These are phyloP conservation scores for Nautilus pompilius DNA, from an alignment of 1,140 invertebrate genomes.

Conservation along the genomic window DNA sequence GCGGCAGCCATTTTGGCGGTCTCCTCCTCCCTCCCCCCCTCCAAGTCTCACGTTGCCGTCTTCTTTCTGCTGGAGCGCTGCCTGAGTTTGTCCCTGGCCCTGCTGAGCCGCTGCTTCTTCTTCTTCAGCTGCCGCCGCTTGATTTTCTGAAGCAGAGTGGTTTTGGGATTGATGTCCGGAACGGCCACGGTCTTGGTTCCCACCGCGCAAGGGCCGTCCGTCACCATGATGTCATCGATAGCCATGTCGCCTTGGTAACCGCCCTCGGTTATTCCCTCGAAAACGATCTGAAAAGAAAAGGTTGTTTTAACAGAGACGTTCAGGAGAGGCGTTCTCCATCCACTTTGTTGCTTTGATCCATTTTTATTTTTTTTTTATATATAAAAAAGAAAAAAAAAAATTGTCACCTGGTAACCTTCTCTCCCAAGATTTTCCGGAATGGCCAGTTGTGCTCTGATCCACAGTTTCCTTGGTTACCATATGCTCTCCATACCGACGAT, in stretches of 20 bases:
- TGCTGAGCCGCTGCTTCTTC: too few relatives aligned
- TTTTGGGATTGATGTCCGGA: neutral
- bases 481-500: conserved; percentile 42
- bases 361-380: neutral
- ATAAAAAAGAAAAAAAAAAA: neutral
- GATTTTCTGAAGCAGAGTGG: too few relatives aligned
- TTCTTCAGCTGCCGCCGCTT: too few relatives aligned
- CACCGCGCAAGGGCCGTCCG: conserved; percentile 38
- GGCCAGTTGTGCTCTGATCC: conserved; percentile 38
- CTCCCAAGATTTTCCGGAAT: conserved; percentile 42
- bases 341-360: neutral
- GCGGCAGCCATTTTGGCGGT: too few relatives aligned
- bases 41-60: too few relatives aligned
- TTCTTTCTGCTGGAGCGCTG: too few relatives aligned
- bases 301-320: neutral
- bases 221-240: conserved; percentile 55
- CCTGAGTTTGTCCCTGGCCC: too few relatives aligned
- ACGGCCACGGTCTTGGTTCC: neutral
- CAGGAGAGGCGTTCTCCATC: neutral
- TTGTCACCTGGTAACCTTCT: conserved; percentile 42
- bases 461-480: conserved; percentile 52
- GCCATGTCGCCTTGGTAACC: conserved; percentile 47
- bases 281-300: conserved; percentile 29
- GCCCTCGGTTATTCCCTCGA: conserved; percentile 34
- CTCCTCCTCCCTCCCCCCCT: too few relatives aligned